phyloP scores from a whole-genome alignment of 2,888 invertebrate species.

The Lepas anatifera region DNA sequence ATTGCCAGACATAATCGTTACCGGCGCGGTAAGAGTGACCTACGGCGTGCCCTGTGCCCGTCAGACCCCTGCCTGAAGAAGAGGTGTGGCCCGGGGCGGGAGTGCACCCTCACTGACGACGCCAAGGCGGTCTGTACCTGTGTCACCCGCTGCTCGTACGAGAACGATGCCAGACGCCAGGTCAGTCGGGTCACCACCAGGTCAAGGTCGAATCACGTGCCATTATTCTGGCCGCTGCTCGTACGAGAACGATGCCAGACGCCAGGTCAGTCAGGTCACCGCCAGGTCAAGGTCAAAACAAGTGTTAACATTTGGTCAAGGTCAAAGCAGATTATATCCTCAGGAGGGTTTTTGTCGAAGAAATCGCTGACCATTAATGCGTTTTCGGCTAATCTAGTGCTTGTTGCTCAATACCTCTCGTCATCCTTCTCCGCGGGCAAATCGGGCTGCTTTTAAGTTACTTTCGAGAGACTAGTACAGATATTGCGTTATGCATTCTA shows the following conservation, averaged over 20 bases:
- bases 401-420: too few relatives aligned
- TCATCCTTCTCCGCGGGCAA: too few relatives aligned
- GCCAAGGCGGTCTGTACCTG: slow-evolving; percentile 77
- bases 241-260: background rate
- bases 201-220: background rate
- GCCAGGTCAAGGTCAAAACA: too few relatives aligned
- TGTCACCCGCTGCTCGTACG: slow-evolving; percentile 69
- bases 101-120: slow-evolving; percentile 58
- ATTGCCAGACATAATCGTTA: background rate
- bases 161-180: slow-evolving; percentile 63
- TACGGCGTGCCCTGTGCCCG: background rate
- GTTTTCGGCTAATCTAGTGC: too few relatives aligned
- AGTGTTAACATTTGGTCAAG: background rate
- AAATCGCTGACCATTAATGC: too few relatives aligned
- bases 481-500: too few relatives aligned
- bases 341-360: too few relatives aligned
- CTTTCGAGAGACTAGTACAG: too few relatives aligned
- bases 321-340: too few relatives aligned
- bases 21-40: background rate
- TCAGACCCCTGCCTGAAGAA: slow-evolving; percentile 42
- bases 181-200: slow-evolving; percentile 33
- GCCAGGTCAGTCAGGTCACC: too few relatives aligned
- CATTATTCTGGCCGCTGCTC: background rate
- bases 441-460: too few relatives aligned
- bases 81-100: slow-evolving; percentile 83